Conservation (phyloP, 2,113 vertebrate species). For the Pimephales promelas region DNA sequence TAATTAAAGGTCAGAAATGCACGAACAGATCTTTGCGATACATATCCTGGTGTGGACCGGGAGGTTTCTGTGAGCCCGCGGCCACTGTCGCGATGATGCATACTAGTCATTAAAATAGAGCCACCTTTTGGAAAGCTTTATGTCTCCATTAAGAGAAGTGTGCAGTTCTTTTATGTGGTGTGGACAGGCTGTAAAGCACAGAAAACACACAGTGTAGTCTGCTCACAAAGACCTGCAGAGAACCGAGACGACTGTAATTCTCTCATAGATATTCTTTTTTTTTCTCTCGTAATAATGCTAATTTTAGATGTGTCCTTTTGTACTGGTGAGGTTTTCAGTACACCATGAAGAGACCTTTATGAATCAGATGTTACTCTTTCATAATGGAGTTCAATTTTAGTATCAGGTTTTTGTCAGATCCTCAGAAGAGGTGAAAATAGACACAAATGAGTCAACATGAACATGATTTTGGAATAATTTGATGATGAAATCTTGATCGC, state of each 20-base stretch:
- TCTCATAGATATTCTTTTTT: not conserved
- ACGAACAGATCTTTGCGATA: slow-evolving; percentile 52
- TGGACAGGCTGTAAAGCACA: slow-evolving; percentile 21
- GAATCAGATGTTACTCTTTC: not conserved
- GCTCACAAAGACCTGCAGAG: not conserved
- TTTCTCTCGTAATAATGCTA: not conserved
- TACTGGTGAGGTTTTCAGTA: not conserved
- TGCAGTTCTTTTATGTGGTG: slow-evolving; percentile 39
- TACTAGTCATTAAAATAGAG: slow-evolving; percentile 49
- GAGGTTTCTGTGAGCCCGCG: slow-evolving; percentile 28
- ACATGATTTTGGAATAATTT: not conserved
- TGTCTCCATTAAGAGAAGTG: slow-evolving; percentile 43
- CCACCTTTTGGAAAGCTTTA: slow-evolving; percentile 41
- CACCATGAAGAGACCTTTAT: not conserved
- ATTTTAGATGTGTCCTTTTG: slow-evolving; percentile 5
- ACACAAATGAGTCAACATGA: not conserved
- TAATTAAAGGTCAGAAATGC: slow-evolving; percentile 69
- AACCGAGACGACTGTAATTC: not conserved
- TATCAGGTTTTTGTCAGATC: not conserved
- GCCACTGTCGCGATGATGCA: slow-evolving; percentile 57
- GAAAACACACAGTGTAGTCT: slow-evolving; percentile 7
- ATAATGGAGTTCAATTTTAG: not conserved
- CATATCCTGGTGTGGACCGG: slow-evolving; percentile 59
- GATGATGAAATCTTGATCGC: not conserved
- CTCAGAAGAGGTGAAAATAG: not conserved